Evolutionary conservation across 1,140 invertebrate species (phyloP).

Genomic region (Drosophila subpulchrella): DNA sequence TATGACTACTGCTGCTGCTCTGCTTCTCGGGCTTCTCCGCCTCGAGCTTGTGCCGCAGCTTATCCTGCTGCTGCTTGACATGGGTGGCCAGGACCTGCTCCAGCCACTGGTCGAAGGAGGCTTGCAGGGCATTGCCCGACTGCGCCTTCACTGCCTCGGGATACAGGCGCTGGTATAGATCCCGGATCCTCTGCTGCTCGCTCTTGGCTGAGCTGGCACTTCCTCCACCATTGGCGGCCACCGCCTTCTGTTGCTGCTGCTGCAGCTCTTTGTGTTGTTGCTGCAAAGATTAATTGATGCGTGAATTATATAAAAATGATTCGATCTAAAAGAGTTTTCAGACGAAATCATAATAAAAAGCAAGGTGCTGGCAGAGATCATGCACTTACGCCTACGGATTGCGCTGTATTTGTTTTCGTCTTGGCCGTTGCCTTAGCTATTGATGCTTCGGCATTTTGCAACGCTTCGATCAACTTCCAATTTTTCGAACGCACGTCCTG

Average conservation of each 20-base stretch:
- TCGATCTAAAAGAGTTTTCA: not conserved
- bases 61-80: constrained; percentile 66
- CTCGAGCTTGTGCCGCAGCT: constrained; percentile 41
- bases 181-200: constrained; percentile 78
- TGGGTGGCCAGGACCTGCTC: constrained; percentile 78
- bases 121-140: constrained; percentile 62
- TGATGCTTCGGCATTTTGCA: constrained; percentile 89
- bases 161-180: constrained; percentile 79
- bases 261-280: constrained; percentile 69
- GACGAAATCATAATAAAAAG: not conserved
- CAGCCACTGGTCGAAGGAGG: constrained; percentile 81
- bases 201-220: constrained; percentile 46
- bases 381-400: constrained; percentile 86
- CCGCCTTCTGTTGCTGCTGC: constrained; percentile 37
- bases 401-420: constrained; percentile 79
- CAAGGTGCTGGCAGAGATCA: constrained; percentile 28
- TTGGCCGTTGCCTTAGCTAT: constrained; percentile 79
- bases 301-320: not conserved
- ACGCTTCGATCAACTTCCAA: constrained; percentile 94
- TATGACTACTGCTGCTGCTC: constrained; percentile 79
- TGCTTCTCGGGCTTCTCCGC: constrained; percentile 28
- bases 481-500: constrained; percentile 93
- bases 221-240: constrained; percentile 26
- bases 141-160: constrained; percentile 77
- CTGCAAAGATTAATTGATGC: constrained; percentile 39